These are phyloP conservation scores for Brachyhypopomus occidentalis DNA, from an alignment of 2,113 vertebrate genomes.

Conservation along the genomic window DNA sequence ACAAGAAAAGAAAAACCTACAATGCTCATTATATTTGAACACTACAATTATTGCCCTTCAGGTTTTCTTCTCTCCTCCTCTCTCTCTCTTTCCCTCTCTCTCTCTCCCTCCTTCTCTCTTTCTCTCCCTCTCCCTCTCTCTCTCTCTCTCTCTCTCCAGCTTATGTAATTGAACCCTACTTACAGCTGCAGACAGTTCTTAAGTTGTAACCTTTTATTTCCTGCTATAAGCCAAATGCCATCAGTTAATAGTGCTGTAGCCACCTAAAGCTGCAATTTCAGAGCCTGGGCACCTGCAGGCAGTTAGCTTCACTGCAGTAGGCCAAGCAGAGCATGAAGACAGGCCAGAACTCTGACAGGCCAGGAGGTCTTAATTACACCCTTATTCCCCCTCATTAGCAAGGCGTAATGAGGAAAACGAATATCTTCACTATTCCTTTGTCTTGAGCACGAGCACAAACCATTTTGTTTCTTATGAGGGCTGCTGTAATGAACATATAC, in stretches of 20 bases:
- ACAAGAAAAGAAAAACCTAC: neutral
- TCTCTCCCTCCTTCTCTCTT: neutral
- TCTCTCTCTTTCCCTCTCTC: neutral
- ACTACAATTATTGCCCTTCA: slow-evolving; percentile 33
- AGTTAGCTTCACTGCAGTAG: slow-evolving; percentile 68
- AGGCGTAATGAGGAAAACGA: slow-evolving; percentile 49
- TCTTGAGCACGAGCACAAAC: slow-evolving; percentile 1
- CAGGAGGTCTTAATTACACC: slow-evolving; percentile 56
- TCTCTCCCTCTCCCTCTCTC: slow-evolving; percentile 32
- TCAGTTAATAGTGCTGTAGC: slow-evolving; percentile 64
- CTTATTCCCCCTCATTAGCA: slow-evolving; percentile 52
- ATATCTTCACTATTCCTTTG: slow-evolving; percentile 20
- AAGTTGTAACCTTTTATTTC: slow-evolving; percentile 72
- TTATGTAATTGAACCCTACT: slow-evolving; percentile 48
- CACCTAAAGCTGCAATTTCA: slow-evolving; percentile 72
- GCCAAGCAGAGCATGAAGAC: slow-evolving; percentile 51
- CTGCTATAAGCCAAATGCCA: slow-evolving; percentile 67
- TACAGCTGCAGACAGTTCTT: slow-evolving; percentile 48
- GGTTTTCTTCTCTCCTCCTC: neutral
- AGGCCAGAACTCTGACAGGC: slow-evolving; percentile 48
- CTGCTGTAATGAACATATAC: neutral
- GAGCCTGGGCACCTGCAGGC: slow-evolving; percentile 72
- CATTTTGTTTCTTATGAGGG: neutral
- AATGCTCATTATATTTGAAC: slow-evolving; percentile 31
- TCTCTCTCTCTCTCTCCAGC: neutral